Percentiles rank a stretch among this genome's conserved stretches.
These are phyloP conservation scores for Archilochus colubris DNA, from an alignment of 2,113 vertebrate species.

Conservation along the genomic window DNA sequence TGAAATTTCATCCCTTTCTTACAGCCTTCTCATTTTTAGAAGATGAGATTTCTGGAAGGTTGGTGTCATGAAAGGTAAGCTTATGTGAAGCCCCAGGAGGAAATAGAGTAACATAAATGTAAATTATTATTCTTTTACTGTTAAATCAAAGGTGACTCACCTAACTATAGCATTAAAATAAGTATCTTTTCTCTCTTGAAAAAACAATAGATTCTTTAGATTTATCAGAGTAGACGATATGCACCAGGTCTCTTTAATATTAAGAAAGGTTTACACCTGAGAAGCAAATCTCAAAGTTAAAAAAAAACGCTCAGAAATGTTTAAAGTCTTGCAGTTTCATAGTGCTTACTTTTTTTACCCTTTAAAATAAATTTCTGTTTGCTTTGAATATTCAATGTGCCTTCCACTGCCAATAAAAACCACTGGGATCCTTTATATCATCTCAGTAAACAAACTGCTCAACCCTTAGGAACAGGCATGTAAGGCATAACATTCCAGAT, in stretches of 20 bases:
- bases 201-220: neutral
- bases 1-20: neutral
- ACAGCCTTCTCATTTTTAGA: neutral
- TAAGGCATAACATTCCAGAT: slow-evolving; percentile 30
- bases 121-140: slow-evolving; percentile 3
- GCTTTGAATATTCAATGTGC: slow-evolving; percentile 37
- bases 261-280: neutral
- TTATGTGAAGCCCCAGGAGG: neutral
- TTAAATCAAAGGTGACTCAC: neutral
- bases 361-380: slow-evolving; percentile 46
- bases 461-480: slow-evolving; percentile 8
- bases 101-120: neutral
- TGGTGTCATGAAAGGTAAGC: neutral
- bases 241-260: neutral
- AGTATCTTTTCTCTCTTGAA: neutral
- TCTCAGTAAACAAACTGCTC: slow-evolving; percentile 51
- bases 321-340: neutral
- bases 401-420: slow-evolving; percentile 53
- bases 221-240: neutral
- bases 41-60: neutral
- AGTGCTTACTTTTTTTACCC: neutral
- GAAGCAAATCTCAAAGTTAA: neutral
- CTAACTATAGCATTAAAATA: neutral
- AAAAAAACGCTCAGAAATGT: neutral
- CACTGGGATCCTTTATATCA: slow-evolving; percentile 43